A percentile compares a stretch with the other conserved stretches of the same genome.
Conservation (phyloP, 1,140 invertebrate genomes). For the Cotesia vestalis region DNA sequence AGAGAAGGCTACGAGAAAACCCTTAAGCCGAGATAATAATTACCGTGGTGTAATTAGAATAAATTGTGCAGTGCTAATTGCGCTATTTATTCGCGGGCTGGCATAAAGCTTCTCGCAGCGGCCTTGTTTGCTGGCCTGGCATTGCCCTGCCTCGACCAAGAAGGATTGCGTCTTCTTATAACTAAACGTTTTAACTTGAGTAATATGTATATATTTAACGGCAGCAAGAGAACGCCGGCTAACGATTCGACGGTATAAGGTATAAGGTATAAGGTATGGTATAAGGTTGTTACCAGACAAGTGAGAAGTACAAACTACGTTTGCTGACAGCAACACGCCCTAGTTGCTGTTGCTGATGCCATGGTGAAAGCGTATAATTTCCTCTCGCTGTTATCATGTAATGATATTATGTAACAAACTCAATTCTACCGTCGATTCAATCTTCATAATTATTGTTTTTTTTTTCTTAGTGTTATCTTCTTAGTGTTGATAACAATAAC, state of each 20-base stretch:
- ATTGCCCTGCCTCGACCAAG: not conserved
- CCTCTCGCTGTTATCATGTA: constrained; percentile 24
- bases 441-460: constrained; percentile 16
- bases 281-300: not conserved
- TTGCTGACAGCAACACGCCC: too few relatives aligned
- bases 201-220: too few relatives aligned
- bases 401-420: constrained; percentile 11
- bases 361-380: constrained; percentile 26
- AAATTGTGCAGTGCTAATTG: constrained; percentile 55
- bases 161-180: constrained; percentile 17
- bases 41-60: constrained; percentile 54
- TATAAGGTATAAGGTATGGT: not conserved
- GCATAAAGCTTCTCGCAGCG: constrained; percentile 38
- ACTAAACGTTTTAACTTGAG: not conserved
- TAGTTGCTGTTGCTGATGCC: too few relatives aligned
- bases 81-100: constrained; percentile 50
- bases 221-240: too few relatives aligned
- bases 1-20: constrained; percentile 26
- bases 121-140: constrained; percentile 19
- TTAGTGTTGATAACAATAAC: too few relatives aligned
- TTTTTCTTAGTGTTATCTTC: constrained; percentile 17
- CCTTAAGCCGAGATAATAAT: constrained; percentile 56
- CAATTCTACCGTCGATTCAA: constrained; percentile 30
- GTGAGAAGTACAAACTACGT: too few relatives aligned
- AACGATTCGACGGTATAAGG: not conserved